Evolutionary conservation across 2,888 invertebrate species (phyloP).

Genomic region (Troides aeacus): DNA sequence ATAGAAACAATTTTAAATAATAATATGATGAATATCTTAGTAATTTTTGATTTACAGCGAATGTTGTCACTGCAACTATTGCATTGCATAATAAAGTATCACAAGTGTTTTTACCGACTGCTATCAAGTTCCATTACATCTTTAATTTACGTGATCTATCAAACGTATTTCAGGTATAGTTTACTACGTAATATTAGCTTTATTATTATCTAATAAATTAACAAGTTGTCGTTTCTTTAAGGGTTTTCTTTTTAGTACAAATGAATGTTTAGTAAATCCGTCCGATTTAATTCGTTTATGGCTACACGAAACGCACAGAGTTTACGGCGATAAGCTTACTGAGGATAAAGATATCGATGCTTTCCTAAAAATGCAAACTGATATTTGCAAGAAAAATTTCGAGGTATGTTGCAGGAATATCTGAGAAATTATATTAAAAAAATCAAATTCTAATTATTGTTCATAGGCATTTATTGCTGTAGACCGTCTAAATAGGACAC

Average conservation of each 20-base stretch:
- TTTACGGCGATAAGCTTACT: slow-evolving; percentile 95
- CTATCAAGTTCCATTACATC: slow-evolving; percentile 97
- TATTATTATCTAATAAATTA: background rate
- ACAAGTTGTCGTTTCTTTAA: slow-evolving; percentile 50
- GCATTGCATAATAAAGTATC: slow-evolving; percentile 92
- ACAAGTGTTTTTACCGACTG: slow-evolving; percentile 95
- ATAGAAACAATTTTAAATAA: too few species aligned
- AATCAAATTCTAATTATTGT: background rate
- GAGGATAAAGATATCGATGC: slow-evolving; percentile 96
- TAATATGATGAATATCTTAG: background rate
- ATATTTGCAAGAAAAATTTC: slow-evolving; percentile 95
- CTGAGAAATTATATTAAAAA: background rate
- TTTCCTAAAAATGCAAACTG: slow-evolving; percentile 92
- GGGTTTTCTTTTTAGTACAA: slow-evolving; percentile 94
- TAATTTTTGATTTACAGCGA: slow-evolving; percentile 56
- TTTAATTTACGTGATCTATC: slow-evolving; percentile 97
- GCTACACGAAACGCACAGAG: slow-evolving; percentile 96
- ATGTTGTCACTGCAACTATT: slow-evolving; percentile 90
- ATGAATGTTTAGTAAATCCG: slow-evolving; percentile 90
- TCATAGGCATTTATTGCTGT: background rate
- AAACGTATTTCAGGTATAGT: slow-evolving; percentile 92
- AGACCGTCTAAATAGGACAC: too few species aligned
- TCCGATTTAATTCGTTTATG: slow-evolving; percentile 93
- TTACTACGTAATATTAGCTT: background rate
- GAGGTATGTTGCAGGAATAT: slow-evolving; percentile 78